These are phyloP conservation scores for Cynoglossus semilaevis DNA, from an alignment of 2,113 vertebrate species.

Conservation along the genomic window DNA sequence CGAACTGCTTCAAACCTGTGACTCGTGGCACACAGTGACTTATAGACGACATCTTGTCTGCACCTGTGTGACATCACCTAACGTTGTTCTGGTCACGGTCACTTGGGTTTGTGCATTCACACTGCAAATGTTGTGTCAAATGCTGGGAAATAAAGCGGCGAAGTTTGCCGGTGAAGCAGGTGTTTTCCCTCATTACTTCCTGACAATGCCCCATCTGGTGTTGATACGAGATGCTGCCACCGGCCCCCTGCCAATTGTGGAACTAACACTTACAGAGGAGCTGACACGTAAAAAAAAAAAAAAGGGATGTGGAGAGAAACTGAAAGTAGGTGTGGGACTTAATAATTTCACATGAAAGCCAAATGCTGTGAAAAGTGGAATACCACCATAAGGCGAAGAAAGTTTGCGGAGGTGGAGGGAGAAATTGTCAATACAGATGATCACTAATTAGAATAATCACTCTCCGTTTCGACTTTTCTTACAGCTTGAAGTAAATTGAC, in stretches of 20 bases:
- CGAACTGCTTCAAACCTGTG: conserved; percentile 7
- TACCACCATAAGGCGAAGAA: conserved; percentile 46
- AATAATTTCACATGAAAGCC: conserved; percentile 15
- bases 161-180: conserved; percentile 61
- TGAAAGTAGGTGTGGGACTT: conserved; percentile 18
- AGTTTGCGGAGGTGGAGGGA: conserved; percentile 21
- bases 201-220: conserved; percentile 73
- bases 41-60: conserved; percentile 19
- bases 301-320: conserved; percentile 32
- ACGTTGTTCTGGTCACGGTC: conserved; percentile 57
- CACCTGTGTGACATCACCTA: conserved; percentile 25
- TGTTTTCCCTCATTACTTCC: conserved; percentile 74
- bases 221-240: conserved; percentile 36
- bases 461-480: conserved; percentile 25
- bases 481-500: conserved; percentile 32
- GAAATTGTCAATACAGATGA: conserved; percentile 40
- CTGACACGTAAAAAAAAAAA: conserved; percentile 50
- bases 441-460: conserved; percentile 32
- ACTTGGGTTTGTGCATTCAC: conserved; percentile 58
- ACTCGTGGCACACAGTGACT: conserved; percentile 31
- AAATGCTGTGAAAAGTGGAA: conserved; percentile 22
- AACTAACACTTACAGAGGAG: conserved; percentile 58
- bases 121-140: conserved; percentile 62
- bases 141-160: conserved; percentile 54
- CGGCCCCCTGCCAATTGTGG: conserved; percentile 58